These are phyloP conservation scores for Syritta pipiens DNA, from an alignment of 2,888 invertebrate genomes.

Conservation along the genomic window DNA sequence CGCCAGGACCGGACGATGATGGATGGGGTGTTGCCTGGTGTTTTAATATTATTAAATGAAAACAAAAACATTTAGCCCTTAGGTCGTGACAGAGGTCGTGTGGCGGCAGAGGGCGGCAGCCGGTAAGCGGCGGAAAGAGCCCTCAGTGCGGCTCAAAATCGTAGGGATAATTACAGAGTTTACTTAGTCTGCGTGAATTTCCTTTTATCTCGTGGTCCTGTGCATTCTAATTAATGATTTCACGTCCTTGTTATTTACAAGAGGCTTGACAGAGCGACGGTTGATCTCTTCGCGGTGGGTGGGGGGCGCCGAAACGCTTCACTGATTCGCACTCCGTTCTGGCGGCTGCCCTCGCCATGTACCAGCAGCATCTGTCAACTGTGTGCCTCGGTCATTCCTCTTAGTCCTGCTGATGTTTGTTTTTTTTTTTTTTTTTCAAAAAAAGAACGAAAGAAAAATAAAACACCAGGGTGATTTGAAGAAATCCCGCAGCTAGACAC, in stretches of 20 bases:
- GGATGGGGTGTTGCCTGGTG: slow-evolving; percentile 42
- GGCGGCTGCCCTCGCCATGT: slow-evolving; percentile 49
- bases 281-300: neutral
- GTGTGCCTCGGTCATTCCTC: slow-evolving; percentile 56
- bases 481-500: slow-evolving; percentile 40
- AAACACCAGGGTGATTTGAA: slow-evolving; percentile 23
- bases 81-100: neutral
- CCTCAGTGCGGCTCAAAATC: slow-evolving; percentile 38
- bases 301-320: too few species aligned
- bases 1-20: slow-evolving; percentile 46
- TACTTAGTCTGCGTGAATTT: slow-evolving; percentile 46
- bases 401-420: slow-evolving; percentile 16
- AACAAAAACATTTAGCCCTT: slow-evolving; percentile 42
- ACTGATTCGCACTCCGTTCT: slow-evolving; percentile 21
- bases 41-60: slow-evolving; percentile 54
- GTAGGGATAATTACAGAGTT: slow-evolving; percentile 58
- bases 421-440: slow-evolving; percentile 4
- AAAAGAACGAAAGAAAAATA: slow-evolving; percentile 4
- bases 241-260: slow-evolving; percentile 36
- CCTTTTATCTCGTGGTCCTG: slow-evolving; percentile 29
- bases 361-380: slow-evolving; percentile 59
- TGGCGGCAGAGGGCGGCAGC: neutral
- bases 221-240: slow-evolving; percentile 59
- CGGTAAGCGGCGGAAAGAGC: neutral
- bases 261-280: too few species aligned